Evolutionary conservation across 2,888 invertebrate genomes (phyloP), one percentile per base, ranked within the genome.

Genomic region (Nomada fabriciana): DNA sequence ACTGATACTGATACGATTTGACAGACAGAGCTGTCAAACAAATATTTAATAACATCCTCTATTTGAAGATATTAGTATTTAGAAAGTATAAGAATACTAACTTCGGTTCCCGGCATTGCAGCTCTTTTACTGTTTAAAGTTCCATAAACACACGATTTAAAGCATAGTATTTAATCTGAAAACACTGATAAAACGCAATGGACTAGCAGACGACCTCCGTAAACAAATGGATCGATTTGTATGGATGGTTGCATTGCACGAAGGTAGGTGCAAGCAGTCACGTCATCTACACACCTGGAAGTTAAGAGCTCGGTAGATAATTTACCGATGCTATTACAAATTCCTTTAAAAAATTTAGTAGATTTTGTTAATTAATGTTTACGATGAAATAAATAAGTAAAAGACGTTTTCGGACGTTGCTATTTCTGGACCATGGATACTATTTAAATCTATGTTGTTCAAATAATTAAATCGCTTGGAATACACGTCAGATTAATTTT

Each of bases 161-260:
- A 86, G 82, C 84, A 86, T 86, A 83, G 77, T 86, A 76, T 63
- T 78, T 65, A 55, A 65, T 78, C 68, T 71, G n/a, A 76, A 75
- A 85, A 78, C 55, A 86, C 81, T 76, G 78, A 60, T 73, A 65
- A 61, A 65, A 72, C 74, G 71, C 9, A 61, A 74, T 65, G 47
- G 57, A 64, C 80, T 87, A 90, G 90, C 89, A 90, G 90, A 90
- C 90, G 85, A 89, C 82, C 86, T 84, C 86, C 81, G 87, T 91
- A 90, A 90, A 90, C 90, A 91, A 91, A 91, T 90, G 86, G 88
- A 90, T 90, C 90, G 87, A 90, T 90, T 80, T 76, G 73, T 82
- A 36, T 36, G 36, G 36, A 75, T 80, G 64, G 76, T 63, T 68
- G 70, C 36, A 80, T 53, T 52, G 29, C 61, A 23, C 55, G 72